Evolutionary conservation across 2,113 vertebrate species (phyloP).

Genomic region (Dipodomys merriami): DNA sequence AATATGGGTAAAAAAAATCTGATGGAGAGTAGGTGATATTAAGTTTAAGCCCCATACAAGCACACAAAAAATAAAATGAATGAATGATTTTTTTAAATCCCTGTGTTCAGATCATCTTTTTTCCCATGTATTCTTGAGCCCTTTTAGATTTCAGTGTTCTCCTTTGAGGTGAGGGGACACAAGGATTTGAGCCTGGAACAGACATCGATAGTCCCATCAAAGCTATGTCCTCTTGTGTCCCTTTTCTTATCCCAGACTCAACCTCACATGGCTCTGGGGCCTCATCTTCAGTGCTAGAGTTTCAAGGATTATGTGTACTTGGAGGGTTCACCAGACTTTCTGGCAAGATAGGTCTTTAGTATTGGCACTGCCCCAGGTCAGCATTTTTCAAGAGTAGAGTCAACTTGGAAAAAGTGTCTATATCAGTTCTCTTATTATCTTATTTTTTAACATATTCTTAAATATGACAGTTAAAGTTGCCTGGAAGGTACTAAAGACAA

Average conservation of each 20-base stretch:
- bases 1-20: too few species aligned
- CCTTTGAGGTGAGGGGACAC: neutral
- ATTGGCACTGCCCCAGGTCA: conserved; percentile 62
- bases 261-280: conserved; percentile 57
- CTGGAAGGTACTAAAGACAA: conserved; percentile 47
- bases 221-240: neutral
- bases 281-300: conserved; percentile 70
- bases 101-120: conserved; percentile 1
- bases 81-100: too few species aligned
- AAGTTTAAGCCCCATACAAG: too few species aligned
- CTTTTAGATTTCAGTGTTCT: neutral
- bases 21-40: too few species aligned
- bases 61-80: too few species aligned
- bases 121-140: neutral
- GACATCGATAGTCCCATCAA: neutral
- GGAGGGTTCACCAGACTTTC: conserved; percentile 74
- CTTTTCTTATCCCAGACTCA: conserved; percentile 59
- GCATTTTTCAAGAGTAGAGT: conserved; percentile 73
- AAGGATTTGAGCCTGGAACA: neutral
- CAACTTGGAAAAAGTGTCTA: conserved; percentile 68
- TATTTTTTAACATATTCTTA: neutral
- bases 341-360: conserved; percentile 69
- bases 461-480: neutral
- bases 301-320: conserved; percentile 85
- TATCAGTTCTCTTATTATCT: conserved; percentile 3